phyloP scores from a whole-genome alignment of 2,888 invertebrate genomes.

The Sphinx pinastri region DNA sequence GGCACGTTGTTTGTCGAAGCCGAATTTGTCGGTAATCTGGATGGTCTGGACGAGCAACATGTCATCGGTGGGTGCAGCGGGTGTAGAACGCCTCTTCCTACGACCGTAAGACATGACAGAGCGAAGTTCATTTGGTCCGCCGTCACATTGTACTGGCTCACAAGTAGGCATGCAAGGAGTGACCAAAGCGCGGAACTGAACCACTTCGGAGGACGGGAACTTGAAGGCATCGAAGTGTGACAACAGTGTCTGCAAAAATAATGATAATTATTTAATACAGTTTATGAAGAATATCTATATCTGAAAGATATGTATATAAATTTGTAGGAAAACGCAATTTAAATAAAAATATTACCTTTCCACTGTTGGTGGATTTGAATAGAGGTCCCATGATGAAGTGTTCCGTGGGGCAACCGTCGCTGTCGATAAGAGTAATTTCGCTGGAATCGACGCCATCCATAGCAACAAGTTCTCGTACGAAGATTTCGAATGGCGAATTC shows the following conservation, averaged over 20 bases:
- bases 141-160: slow-evolving; percentile 96
- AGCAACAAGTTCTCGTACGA: slow-evolving; percentile 96
- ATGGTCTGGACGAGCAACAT: slow-evolving; percentile 95
- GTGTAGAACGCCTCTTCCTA: slow-evolving; percentile 89
- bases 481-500: slow-evolving; percentile 97
- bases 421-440: slow-evolving; percentile 96
- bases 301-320: too few relatives aligned
- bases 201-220: slow-evolving; percentile 97
- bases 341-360: slow-evolving; percentile 85
- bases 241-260: slow-evolving; percentile 88
- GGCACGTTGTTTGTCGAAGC: slow-evolving; percentile 89
- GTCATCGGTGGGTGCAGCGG: slow-evolving; percentile 86
- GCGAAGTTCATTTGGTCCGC: slow-evolving; percentile 92
- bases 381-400: slow-evolving; percentile 97
- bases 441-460: slow-evolving; percentile 97
- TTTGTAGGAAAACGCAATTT: too few relatives aligned
- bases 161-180: slow-evolving; percentile 97
- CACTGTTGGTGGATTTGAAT: slow-evolving; percentile 90
- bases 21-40: slow-evolving; percentile 96
- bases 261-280: slow-evolving; percentile 4
- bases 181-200: slow-evolving; percentile 97
- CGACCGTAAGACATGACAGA: slow-evolving; percentile 93
- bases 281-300: too few relatives aligned
- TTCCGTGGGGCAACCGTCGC: slow-evolving; percentile 96
- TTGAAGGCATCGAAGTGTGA: slow-evolving; percentile 98